phyloP scores from a whole-genome alignment of 2,797 vertebrate genomes.

The Pogoniulus pusillus region DNA sequence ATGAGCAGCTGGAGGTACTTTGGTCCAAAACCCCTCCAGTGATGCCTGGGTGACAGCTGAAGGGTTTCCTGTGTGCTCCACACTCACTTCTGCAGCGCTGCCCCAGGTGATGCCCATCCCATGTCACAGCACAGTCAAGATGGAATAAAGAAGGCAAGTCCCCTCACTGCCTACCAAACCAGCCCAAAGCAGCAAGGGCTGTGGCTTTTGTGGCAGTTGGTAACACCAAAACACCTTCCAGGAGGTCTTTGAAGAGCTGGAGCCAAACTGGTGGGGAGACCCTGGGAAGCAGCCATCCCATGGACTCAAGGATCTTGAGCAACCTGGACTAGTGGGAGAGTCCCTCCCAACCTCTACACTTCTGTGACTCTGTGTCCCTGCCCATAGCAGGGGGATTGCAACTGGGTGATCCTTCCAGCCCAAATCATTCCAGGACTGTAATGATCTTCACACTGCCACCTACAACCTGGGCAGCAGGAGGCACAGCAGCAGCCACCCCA shows the following conservation, averaged over 20 bases:
- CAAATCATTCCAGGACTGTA: too few relatives aligned
- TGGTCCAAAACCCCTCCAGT: not conserved
- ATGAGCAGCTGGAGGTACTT: not conserved
- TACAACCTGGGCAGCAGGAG: accelerated
- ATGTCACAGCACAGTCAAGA: accelerated
- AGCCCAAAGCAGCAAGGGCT: not conserved
- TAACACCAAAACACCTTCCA: not conserved
- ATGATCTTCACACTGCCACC: not conserved
- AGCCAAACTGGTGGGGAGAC: not conserved
- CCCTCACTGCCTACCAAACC: accelerated
- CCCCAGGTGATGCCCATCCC: accelerated
- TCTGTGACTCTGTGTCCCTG: too few relatives aligned
- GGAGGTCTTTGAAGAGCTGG: not conserved
- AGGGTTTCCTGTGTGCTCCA: accelerated
- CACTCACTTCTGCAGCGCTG: accelerated
- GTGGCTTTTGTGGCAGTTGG: accelerated
- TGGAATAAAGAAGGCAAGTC: not conserved
- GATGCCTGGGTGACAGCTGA: not conserved
- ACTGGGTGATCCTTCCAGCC: too few relatives aligned
- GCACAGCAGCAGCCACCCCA: not conserved
- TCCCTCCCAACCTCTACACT: too few relatives aligned
- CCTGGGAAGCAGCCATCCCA: not conserved
- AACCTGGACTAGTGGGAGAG: too few relatives aligned
- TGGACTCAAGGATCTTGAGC: not conserved
- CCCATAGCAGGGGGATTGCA: too few relatives aligned